These are phyloP conservation scores for Apolygus lucorum DNA, from an alignment of 1,140 invertebrate species.

Conservation along the genomic window DNA sequence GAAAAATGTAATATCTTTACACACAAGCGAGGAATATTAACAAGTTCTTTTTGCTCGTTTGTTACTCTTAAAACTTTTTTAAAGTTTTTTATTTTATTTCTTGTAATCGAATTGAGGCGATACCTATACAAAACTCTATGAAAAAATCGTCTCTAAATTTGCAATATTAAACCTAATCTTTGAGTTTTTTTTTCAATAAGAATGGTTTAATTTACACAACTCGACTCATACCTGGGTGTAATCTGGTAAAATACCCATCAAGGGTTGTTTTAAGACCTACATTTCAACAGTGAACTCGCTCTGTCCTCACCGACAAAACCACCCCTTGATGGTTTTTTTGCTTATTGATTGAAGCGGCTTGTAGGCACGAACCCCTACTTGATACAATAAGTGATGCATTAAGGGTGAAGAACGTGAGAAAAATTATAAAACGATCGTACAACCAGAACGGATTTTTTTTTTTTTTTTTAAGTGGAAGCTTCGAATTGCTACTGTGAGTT, in stretches of 20 bases:
- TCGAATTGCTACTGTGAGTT: too few species aligned
- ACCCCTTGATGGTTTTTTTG: not conserved
- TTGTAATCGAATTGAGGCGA: not conserved
- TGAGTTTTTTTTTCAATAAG: not conserved
- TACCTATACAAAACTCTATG: conserved; percentile 11
- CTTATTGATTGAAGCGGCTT: not conserved
- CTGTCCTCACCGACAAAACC: not conserved
- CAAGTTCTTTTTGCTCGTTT: not conserved
- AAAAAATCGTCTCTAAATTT: conserved; percentile 5
- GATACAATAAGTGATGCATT: not conserved
- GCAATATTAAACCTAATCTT: not conserved
- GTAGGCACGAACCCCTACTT: not conserved
- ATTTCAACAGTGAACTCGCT: not conserved
- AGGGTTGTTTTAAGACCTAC: not conserved
- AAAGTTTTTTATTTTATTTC: not conserved
- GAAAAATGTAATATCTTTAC: not conserved
- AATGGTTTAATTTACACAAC: not conserved
- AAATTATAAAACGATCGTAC: not conserved
- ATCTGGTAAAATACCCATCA: not conserved
- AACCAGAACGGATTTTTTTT: not conserved
- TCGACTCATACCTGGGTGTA: not conserved
- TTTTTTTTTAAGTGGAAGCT: too few species aligned
- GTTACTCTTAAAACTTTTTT: not conserved
- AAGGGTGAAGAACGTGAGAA: not conserved
- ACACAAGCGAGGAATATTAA: not conserved